A percentile compares a stretch with the other conserved stretches of the same genome.
Evolutionary conservation across 2,113 vertebrate species (phyloP).

Genomic region (Limanda limanda): DNA sequence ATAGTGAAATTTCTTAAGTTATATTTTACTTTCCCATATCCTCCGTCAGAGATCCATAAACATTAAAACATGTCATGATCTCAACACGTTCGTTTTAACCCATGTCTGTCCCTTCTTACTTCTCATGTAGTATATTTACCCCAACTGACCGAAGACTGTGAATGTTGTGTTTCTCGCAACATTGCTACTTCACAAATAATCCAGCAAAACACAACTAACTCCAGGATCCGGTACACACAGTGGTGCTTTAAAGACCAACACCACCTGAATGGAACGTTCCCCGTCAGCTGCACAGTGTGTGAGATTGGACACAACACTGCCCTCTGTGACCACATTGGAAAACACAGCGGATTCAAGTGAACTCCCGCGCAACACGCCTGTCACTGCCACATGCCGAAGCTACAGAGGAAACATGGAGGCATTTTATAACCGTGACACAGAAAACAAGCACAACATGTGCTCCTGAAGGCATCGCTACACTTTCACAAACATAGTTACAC

Average conservation of each 20-base stretch:
- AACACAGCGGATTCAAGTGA: constrained; percentile 65
- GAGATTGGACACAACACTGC: constrained; percentile 52
- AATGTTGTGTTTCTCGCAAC: background rate
- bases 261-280: background rate
- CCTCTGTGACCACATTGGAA: constrained; percentile 41
- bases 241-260: constrained; percentile 5
- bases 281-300: background rate
- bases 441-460: background rate
- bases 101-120: background rate
- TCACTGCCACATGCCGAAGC: constrained; percentile 50
- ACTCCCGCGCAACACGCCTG: constrained; percentile 73
- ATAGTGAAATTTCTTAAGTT: background rate
- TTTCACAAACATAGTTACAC: background rate
- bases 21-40: background rate
- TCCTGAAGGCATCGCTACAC: background rate
- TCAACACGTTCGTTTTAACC: background rate
- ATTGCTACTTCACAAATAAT: background rate
- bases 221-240: background rate
- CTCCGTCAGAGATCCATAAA: background rate
- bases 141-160: background rate
- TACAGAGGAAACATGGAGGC: background rate
- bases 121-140: background rate
- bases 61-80: background rate
- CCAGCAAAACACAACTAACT: constrained; percentile 18
- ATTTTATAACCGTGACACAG: background rate